A percentile compares a stretch with the other conserved stretches of the same genome.
phyloP scores from a whole-genome alignment of 2,797 vertebrate genomes.

The Cuculus canorus region DNA sequence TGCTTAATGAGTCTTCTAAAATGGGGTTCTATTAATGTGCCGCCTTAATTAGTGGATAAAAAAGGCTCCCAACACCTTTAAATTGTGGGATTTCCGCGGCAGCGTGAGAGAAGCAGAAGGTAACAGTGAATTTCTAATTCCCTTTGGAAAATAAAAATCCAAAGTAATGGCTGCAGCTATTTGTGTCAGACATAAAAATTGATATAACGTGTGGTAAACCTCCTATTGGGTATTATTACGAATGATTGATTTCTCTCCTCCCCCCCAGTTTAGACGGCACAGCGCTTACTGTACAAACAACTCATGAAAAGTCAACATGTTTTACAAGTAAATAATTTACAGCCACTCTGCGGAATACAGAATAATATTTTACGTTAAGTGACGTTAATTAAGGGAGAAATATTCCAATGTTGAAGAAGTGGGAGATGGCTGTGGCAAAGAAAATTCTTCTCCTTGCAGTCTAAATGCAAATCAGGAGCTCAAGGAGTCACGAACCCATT shows the following conservation, averaged over 20 bases:
- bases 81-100: conserved; percentile 21
- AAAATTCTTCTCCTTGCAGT: conserved; percentile 25
- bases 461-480: conserved; percentile 69
- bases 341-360: conserved; percentile 34
- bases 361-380: conserved; percentile 72
- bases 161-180: conserved; percentile 73
- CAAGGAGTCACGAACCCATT: conserved; percentile 29
- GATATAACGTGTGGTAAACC: conserved; percentile 74
- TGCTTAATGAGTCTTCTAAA: conserved; percentile 49
- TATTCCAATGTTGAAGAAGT: conserved; percentile 61
- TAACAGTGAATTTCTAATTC: conserved; percentile 61
- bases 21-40: conserved; percentile 49
- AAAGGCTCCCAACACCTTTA: conserved; percentile 39
- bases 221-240: conserved; percentile 74
- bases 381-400: conserved; percentile 75
- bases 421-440: conserved; percentile 29
- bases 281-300: conserved; percentile 73
- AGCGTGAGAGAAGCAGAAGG: conserved; percentile 45
- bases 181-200: conserved; percentile 72
- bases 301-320: conserved; percentile 73
- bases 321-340: conserved; percentile 77
- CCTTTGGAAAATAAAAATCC: conserved; percentile 72
- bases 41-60: conserved; percentile 34
- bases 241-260: conserved; percentile 69
- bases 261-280: conserved; percentile 52